Base-by-base conservation (phyloP, 2,797 vertebrate species). In the Danio jaintianensis region DNA sequence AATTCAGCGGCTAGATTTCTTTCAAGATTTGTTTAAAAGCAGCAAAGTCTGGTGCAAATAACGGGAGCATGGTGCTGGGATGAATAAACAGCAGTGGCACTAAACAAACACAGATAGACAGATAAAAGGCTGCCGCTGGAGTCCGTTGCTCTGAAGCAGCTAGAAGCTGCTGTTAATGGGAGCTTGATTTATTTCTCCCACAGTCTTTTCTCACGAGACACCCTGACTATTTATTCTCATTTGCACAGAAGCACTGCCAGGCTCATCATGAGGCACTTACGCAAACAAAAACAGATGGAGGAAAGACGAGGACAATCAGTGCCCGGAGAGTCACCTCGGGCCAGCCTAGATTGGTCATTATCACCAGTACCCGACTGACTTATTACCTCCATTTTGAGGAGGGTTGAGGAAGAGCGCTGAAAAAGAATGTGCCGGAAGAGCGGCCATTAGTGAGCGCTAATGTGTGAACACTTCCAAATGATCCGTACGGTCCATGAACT, bases 211-310 rank as follows among this genome's bases (percentile, higher is more conserved):
- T 81, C 58, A 66, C 61, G 36, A 85, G 72, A 78, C 75, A 18
- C 75, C n/a, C 66, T 20, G 70, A 62, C 75, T 72, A 83, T 83
- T 87, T 84, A 83, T 85, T 77, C 75, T 83, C 86, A 83, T 86
- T 83, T 78, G 75, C 79, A 42, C 64, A 74, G 79, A 75, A 81
- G 43, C 78, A 70, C 78, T 79, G 71, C 76, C 80, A 80, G 80
- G 68, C 76, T 80, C 62, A 85, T 87, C 83, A 86, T 78, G 73
- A 83, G 78, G 48, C 81, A 77, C 78, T 84, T 86, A 75, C 40
- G 52, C 80, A 80, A 81, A 72, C 78, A 78, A 80, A 74, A 85
- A 79, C n/a, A 55, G 40, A 71, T 58, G 43, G 69, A 76, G 78
- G 55, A 69, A 81, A 22, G 78, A 72, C 18, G 20, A 59, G 70